These are phyloP conservation scores for Polietes domitor DNA, from an alignment of 2,888 invertebrate species.

Conservation along the genomic window DNA sequence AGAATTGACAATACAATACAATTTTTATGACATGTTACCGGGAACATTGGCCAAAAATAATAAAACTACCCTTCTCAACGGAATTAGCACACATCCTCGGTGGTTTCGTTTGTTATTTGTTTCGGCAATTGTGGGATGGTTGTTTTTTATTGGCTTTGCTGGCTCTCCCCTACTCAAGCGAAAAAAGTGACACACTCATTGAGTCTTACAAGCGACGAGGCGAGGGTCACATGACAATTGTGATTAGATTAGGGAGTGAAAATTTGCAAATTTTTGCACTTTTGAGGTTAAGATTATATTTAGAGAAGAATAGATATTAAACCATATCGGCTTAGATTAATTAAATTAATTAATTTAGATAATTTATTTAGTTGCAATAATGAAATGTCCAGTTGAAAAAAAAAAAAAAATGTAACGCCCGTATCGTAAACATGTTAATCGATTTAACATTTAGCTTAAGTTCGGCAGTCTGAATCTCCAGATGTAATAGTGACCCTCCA, in stretches of 20 bases:
- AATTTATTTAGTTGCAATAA: too few species aligned
- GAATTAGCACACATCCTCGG: neutral
- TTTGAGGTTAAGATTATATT: too few species aligned
- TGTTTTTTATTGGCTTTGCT: conserved; percentile 57
- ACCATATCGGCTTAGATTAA: too few species aligned
- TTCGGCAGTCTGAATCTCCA: too few species aligned
- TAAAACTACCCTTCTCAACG: conserved; percentile 30
- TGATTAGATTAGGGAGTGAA: neutral
- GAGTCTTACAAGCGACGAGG: neutral
- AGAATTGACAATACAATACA: conserved; percentile 49
- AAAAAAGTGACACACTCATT: neutral
- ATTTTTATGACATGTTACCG: conserved; percentile 13
- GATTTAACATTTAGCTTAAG: too few species aligned
- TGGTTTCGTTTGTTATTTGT: neutral
- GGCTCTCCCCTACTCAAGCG: conserved; percentile 68
- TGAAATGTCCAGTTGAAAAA: too few species aligned
- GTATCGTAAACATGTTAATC: too few species aligned
- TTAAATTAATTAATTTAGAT: too few species aligned
- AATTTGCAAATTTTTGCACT: too few species aligned
- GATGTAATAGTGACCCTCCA: too few species aligned
- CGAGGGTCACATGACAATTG: neutral
- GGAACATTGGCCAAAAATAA: conserved; percentile 5
- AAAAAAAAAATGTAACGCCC: too few species aligned
- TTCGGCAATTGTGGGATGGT: conserved; percentile 44
- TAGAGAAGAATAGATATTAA: too few species aligned